These are phyloP conservation scores for Aleiodes testaceus DNA, from an alignment of 2,888 invertebrate genomes.

Conservation along the genomic window DNA sequence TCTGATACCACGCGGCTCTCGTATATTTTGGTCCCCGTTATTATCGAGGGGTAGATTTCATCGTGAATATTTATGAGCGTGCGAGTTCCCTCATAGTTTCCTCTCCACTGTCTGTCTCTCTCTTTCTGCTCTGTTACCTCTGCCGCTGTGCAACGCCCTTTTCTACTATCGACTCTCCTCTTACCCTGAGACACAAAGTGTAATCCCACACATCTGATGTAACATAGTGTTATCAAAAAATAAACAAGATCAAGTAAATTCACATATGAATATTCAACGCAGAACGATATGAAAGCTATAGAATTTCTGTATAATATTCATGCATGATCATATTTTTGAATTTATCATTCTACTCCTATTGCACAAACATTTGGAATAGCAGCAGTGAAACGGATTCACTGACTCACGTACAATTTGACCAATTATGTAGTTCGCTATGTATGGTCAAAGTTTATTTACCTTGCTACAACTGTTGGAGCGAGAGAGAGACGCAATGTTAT, in stretches of 20 bases:
- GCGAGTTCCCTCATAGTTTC: constrained; percentile 57
- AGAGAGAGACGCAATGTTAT: constrained; percentile 11
- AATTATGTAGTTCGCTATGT: constrained; percentile 9
- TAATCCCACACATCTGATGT: neutral
- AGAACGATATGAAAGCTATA: too few relatives aligned
- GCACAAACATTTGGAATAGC: neutral
- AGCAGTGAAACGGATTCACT: neutral
- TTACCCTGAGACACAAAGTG: constrained; percentile 2
- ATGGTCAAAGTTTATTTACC: constrained; percentile 28
- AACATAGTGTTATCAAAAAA: constrained; percentile 15
- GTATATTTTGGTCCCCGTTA: constrained; percentile 69
- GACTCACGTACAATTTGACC: neutral
- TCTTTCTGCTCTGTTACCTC: constrained; percentile 36
- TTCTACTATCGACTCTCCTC: constrained; percentile 53
- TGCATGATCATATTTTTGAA: too few relatives aligned
- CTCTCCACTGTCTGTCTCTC: constrained; percentile 46
- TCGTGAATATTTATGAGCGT: constrained; percentile 72
- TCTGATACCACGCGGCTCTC: constrained; percentile 60
- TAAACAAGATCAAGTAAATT: neutral
- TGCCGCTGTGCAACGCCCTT: constrained; percentile 39
- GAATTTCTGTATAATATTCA: too few relatives aligned
- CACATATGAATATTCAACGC: neutral
- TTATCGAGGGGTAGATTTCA: constrained; percentile 72
- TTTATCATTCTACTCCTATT: neutral
- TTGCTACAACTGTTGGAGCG: constrained; percentile 24